Conservation (phyloP, 2,888 invertebrate genomes). For the Folsomia manolachei region DNA sequence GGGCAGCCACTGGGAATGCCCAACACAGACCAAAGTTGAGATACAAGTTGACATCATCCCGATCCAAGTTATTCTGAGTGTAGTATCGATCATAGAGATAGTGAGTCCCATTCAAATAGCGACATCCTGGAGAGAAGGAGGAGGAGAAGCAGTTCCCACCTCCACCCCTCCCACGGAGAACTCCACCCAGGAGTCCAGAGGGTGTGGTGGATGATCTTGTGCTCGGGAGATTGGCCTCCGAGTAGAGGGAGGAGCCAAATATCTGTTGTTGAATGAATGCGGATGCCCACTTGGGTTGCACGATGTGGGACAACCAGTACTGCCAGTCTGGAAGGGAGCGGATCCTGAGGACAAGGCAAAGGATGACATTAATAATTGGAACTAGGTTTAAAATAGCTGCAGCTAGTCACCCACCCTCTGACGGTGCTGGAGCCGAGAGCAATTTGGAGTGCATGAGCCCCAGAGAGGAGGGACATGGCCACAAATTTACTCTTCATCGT, state of each 20-base stretch:
- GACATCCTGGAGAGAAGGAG: conserved; percentile 56
- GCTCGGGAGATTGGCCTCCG: conserved; percentile 15
- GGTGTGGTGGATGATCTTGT: neutral
- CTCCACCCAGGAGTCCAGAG: neutral
- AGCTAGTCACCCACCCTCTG: too few relatives aligned
- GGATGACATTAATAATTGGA: conserved; percentile 44
- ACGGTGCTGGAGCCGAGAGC: conserved; percentile 12
- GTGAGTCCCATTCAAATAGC: conserved; percentile 69
- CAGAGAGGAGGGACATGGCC: conserved; percentile 68
- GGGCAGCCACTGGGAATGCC: conserved; percentile 76
- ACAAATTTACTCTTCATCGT: conserved; percentile 73
- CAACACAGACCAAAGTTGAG: conserved; percentile 78
- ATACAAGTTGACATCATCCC: conserved; percentile 66
- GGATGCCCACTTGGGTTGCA: conserved; percentile 75
- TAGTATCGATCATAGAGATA: conserved; percentile 69
- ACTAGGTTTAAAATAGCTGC: too few relatives aligned
- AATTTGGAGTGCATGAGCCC: conserved; percentile 13
- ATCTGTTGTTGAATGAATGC: conserved; percentile 70
- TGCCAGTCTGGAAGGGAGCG: conserved; percentile 78
- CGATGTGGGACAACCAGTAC: conserved; percentile 73
- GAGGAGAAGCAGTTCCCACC: conserved; percentile 25
- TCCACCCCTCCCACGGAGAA: conserved; percentile 10
- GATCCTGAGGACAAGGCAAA: too few relatives aligned
- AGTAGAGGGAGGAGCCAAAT: conserved; percentile 29
- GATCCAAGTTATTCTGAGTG: conserved; percentile 52